Percentiles rank a stretch among this genome's conserved stretches.
phyloP scores from a whole-genome alignment of 1,140 invertebrate species.

The Harpegnathos saltator region DNA sequence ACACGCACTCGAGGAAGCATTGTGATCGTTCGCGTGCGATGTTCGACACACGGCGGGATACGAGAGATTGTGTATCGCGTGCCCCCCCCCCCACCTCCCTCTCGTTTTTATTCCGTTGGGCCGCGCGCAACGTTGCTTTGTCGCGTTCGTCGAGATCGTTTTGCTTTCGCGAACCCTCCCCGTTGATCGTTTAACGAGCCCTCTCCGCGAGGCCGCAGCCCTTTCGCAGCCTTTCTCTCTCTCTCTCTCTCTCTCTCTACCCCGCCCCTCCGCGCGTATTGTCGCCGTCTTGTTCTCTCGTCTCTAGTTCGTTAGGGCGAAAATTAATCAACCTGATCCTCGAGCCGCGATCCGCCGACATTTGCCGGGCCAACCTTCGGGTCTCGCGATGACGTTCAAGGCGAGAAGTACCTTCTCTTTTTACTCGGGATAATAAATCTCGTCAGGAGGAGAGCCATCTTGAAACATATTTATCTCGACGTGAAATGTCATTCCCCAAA shows the following conservation, averaged over 20 bases:
- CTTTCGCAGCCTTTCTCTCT: neutral
- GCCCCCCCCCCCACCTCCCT: too few relatives aligned
- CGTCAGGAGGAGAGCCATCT: too few relatives aligned
- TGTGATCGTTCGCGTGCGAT: conserved; percentile 38
- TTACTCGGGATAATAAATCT: too few relatives aligned
- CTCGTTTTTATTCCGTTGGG: conserved; percentile 30
- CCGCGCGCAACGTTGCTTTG: conserved; percentile 29
- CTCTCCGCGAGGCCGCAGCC: neutral
- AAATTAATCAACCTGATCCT: neutral
- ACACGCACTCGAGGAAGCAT: conserved; percentile 22
- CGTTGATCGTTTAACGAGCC: conserved; percentile 39
- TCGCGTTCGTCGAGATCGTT: conserved; percentile 45
- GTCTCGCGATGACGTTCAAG: too few relatives aligned
- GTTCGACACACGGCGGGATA: neutral
- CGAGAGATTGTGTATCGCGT: neutral
- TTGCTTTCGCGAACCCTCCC: conserved; percentile 44
- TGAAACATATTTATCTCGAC: too few relatives aligned
- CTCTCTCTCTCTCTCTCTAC: too few relatives aligned
- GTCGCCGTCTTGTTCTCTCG: neutral
- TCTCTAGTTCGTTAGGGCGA: neutral
- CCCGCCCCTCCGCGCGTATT: neutral
- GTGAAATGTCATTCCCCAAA: too few relatives aligned
- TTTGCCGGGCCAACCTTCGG: too few relatives aligned
- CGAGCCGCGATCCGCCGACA: neutral
- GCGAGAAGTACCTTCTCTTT: too few relatives aligned